These are phyloP conservation scores for Nettapus auritus DNA, from an alignment of 2,113 vertebrate genomes.

Conservation along the genomic window DNA sequence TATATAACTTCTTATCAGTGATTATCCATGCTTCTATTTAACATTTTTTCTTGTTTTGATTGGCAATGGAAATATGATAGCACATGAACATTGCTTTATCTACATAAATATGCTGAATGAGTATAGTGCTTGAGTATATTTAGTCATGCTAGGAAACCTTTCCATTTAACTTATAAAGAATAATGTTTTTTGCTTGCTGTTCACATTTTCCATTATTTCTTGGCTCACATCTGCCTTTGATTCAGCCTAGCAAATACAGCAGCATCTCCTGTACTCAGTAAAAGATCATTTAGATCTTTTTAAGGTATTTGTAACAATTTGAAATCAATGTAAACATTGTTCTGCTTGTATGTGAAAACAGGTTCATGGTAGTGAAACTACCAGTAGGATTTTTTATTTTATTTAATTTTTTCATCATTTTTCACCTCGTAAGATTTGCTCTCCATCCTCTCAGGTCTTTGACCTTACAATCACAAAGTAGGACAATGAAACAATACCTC, in stretches of 20 bases:
- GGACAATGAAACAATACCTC: background rate
- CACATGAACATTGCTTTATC: conserved; percentile 16
- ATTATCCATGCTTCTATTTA: background rate
- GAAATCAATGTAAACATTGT: background rate
- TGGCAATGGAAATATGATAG: conserved; percentile 2
- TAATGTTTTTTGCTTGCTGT: background rate
- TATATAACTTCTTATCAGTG: background rate
- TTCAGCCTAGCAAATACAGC: background rate
- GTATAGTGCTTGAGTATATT: background rate
- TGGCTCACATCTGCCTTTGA: background rate
- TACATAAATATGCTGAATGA: conserved; percentile 7
- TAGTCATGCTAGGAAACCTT: background rate
- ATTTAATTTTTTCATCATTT: background rate
- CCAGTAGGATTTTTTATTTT: too few species aligned
- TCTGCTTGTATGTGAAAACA: background rate
- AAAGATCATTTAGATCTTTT: background rate
- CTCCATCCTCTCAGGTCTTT: background rate
- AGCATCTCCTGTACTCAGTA: background rate
- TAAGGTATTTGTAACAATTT: background rate
- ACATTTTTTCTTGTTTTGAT: conserved; percentile 2
- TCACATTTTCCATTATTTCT: background rate
- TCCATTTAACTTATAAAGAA: background rate
- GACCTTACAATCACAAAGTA: background rate
- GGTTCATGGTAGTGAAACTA: background rate
- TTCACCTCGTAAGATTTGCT: background rate